Percentiles rank a stretch among this genome's conserved stretches.
These are phyloP conservation scores for Balanococcus diminutus DNA, from an alignment of 2,888 invertebrate genomes.

Conservation along the genomic window DNA sequence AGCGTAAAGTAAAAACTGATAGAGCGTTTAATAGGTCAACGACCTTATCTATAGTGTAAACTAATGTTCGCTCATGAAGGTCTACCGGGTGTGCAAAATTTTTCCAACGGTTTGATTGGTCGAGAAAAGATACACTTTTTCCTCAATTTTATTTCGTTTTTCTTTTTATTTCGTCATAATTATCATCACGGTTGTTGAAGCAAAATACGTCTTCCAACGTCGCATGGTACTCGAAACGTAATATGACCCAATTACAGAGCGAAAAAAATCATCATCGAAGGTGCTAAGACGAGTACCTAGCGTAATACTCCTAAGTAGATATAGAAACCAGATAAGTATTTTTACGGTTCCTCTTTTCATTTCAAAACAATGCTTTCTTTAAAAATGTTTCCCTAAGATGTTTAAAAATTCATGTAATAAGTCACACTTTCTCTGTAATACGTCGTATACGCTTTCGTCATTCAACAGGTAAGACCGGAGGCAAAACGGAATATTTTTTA, in stretches of 20 bases:
- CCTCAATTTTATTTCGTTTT: neutral
- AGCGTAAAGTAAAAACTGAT: slow-evolving; percentile 22
- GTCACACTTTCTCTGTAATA: slow-evolving; percentile 29
- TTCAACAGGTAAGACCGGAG: neutral
- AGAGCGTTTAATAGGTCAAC: neutral
- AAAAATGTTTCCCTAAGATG: neutral
- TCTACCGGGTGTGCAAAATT: neutral
- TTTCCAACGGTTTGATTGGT: neutral
- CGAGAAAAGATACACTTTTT: neutral
- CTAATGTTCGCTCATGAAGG: neutral
- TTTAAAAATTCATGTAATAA: neutral
- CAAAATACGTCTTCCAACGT: no score
- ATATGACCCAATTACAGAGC: neutral
- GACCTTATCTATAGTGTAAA: neutral
- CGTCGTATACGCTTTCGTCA: slow-evolving; percentile 6
- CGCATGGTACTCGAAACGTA: neutral
- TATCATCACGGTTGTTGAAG: no score
- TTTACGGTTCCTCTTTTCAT: neutral
- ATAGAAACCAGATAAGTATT: neutral
- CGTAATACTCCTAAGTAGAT: neutral
- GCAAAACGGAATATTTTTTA: neutral
- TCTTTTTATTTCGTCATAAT: neutral
- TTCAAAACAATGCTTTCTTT: neutral
- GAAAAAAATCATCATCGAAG: neutral
- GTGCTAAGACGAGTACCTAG: neutral